phyloP scores from a whole-genome alignment of 2,888 invertebrate genomes.

The Napeogenes sylphis region DNA sequence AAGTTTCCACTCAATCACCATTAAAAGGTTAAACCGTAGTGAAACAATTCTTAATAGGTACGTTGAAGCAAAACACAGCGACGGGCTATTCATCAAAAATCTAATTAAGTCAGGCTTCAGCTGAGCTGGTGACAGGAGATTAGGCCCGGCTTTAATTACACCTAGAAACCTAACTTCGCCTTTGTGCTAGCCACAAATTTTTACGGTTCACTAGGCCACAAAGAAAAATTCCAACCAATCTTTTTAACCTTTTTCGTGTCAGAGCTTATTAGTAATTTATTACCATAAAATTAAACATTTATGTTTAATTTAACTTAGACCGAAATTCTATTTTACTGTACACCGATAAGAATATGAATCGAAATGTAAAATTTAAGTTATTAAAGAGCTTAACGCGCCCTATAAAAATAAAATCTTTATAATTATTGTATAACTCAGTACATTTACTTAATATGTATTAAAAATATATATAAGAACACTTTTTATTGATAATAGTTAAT shows the following conservation, averaged over 20 bases:
- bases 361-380: too few species aligned
- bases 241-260: too few species aligned
- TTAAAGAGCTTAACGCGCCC: too few species aligned
- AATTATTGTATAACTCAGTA: too few species aligned
- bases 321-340: too few species aligned
- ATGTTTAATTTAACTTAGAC: too few species aligned
- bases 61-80: constrained; percentile 25
- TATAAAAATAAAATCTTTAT: too few species aligned
- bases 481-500: background rate
- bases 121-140: constrained; percentile 62
- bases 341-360: too few species aligned
- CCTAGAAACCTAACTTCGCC: constrained; percentile 4
- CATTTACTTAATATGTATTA: too few species aligned
- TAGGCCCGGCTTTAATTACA: constrained; percentile 70
- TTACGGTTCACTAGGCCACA: background rate
- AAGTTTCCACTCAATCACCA: background rate
- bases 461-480: too few species aligned
- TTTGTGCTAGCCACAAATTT: background rate
- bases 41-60: constrained; percentile 10
- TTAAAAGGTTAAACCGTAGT: constrained; percentile 8
- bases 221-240: background rate
- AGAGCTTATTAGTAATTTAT: too few species aligned
- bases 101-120: constrained; percentile 39
- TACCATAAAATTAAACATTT: too few species aligned
- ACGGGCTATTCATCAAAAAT: constrained; percentile 33